phyloP scores from a whole-genome alignment of 2,113 vertebrate species.

The Zosterops hypoxanthus region DNA sequence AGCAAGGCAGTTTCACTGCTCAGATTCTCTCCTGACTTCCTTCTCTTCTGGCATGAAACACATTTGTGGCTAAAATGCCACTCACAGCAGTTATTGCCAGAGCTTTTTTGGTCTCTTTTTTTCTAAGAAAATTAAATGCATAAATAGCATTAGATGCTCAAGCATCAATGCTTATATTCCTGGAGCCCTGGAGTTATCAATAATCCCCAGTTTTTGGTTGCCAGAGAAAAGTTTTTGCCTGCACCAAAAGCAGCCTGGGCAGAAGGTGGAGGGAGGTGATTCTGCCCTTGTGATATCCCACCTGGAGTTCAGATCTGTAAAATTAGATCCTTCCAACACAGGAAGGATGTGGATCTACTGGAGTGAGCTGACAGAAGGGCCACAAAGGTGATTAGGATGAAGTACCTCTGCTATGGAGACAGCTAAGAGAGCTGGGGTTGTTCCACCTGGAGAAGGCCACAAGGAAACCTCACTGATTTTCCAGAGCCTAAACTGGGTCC shows the following conservation, averaged over 20 bases:
- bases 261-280: not conserved
- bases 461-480: not conserved
- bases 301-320: not conserved
- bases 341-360: not conserved
- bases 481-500: accelerated
- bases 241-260: not conserved
- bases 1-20: not conserved
- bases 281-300: not conserved
- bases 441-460: not conserved
- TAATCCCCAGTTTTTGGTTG: not conserved
- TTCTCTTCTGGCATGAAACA: not conserved
- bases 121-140: not conserved
- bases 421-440: not conserved
- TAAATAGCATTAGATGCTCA: not conserved
- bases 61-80: not conserved
- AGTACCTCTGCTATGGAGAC: not conserved
- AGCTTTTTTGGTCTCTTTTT: not conserved
- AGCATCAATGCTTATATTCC: not conserved
- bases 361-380: not conserved
- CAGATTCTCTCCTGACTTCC: not conserved
- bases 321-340: not conserved
- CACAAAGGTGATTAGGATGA: not conserved
- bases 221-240: too few species aligned
- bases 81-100: not conserved
- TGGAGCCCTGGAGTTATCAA: not conserved